Percentiles rank a stretch among this genome's conserved stretches.
phyloP scores from a whole-genome alignment of 2,797 vertebrate species.

The Poeciliopsis turneri region DNA sequence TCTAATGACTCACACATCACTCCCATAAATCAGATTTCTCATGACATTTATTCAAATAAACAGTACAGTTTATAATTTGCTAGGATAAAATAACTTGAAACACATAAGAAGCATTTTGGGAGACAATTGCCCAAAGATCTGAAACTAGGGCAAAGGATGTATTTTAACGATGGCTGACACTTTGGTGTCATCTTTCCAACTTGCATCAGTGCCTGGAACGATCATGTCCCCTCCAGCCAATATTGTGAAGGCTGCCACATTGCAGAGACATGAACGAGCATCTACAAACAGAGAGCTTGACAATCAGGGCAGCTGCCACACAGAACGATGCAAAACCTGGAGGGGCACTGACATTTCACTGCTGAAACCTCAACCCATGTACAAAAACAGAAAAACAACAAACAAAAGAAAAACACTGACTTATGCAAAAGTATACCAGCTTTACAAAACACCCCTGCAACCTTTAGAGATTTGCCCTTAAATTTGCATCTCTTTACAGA shows the following conservation, averaged over 20 bases:
- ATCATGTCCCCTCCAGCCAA: constrained; percentile 61
- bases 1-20: constrained; percentile 80
- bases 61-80: constrained; percentile 82
- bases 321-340: constrained; percentile 65
- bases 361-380: constrained; percentile 63
- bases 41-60: constrained; percentile 86
- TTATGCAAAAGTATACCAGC: constrained; percentile 74
- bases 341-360: constrained; percentile 72
- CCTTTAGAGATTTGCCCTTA: constrained; percentile 63
- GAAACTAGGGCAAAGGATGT: constrained; percentile 70
- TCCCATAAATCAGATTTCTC: constrained; percentile 78
- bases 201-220: constrained; percentile 64
- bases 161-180: constrained; percentile 75
- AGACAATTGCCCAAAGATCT: constrained; percentile 70
- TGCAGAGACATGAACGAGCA: constrained; percentile 65
- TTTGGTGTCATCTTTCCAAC: constrained; percentile 73
- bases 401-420: constrained; percentile 36
- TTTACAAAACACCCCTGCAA: constrained; percentile 73
- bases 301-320: constrained; percentile 65
- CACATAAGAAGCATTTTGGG: constrained; percentile 78
- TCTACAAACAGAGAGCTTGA: constrained; percentile 73
- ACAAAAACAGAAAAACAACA: constrained; percentile 38
- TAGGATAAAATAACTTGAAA: constrained; percentile 81
- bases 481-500: constrained; percentile 59
- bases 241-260: constrained; percentile 59